Base-by-base conservation (phyloP, 2,888 invertebrate species). In the Meandrusa payeni region DNA sequence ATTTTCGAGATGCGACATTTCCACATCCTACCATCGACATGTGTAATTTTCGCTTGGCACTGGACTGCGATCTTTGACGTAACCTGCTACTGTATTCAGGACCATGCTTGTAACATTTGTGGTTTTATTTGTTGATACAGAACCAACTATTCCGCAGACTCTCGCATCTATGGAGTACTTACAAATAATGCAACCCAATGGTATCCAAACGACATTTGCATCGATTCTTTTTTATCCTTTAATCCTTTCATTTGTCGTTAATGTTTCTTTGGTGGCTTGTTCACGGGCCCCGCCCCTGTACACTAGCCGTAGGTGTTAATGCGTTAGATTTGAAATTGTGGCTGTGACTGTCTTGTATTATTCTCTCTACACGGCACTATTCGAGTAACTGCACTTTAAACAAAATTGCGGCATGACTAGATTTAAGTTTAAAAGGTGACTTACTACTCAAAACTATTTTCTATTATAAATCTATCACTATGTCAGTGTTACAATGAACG, bases 381-480 rank as follows among this genome's bases (percentile, higher is more conserved):
- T 32, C 22, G 27, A 37, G 15, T 44, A 55, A 61, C 52, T 66
- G 75, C 70, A 72, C 71, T 64, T 58, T 48, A 54, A 54, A 51
- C 46, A 40, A 51, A 59, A 54, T 60, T 64, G 61, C 71, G 69
- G 82, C 85, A 85, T 85, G 85, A 69, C 67, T 75, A 71, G 66
- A 69, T 62, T 56, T 62, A 62, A 36, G 33, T 57, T 41, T 47
- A 71, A 87, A 89, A 90, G 91, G 91, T 91, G 91, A 91, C 91
- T 91, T 91, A 92, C 91, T 92, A 91, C 91, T 90, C 90, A 91
- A 91, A 91, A 90, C 91, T 90, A 82, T 77, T 88, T 87, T 39
- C 27, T 71, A 69, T 64, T 65, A 59, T 67, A 59, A n/a, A 59
- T 69, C 65, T 77, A 68, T 76, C 74, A 71, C 73, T 71, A 52